phyloP scores from a whole-genome alignment of 2,888 invertebrate genomes.

The Trypoxylon attenuatum region DNA sequence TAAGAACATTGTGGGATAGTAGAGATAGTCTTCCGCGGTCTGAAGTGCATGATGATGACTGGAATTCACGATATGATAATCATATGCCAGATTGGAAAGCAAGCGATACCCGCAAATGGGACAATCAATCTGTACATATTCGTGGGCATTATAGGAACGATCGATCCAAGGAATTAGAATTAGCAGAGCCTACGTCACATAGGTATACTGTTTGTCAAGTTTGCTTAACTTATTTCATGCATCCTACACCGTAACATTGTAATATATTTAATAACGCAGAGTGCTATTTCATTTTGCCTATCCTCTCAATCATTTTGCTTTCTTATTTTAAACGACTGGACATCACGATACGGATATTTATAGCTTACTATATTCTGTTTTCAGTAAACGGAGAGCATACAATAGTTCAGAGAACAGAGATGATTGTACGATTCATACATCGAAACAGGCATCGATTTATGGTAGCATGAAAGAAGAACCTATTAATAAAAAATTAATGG shows the following conservation, averaged over 20 bases:
- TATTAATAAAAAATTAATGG: constrained; percentile 72
- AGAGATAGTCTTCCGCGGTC: constrained; percentile 70
- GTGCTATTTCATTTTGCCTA: background rate
- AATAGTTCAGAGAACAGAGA: constrained; percentile 67
- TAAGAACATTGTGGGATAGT: constrained; percentile 67
- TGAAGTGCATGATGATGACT: constrained; percentile 71
- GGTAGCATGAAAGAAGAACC: constrained; percentile 73
- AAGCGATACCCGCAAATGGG: constrained; percentile 70
- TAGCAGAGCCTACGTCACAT: constrained; percentile 44
- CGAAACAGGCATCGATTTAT: constrained; percentile 68
- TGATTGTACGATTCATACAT: constrained; percentile 60
- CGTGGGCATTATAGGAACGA: constrained; percentile 69
- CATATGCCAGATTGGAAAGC: constrained; percentile 70
- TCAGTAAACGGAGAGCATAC: constrained; percentile 65
- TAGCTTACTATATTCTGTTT: constrained; percentile 21
- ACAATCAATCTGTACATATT: constrained; percentile 66
- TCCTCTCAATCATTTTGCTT: background rate
- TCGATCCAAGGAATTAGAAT: constrained; percentile 69
- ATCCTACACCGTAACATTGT: background rate
- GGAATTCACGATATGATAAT: constrained; percentile 68
- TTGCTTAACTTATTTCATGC: background rate
- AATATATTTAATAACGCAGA: background rate
- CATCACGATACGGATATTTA: too few species aligned
- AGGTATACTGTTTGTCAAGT: constrained; percentile 29
- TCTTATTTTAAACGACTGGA: background rate